Evolutionary conservation across 2,888 invertebrate genomes (phyloP).

Genomic region (Eupithecia subfuscata): DNA sequence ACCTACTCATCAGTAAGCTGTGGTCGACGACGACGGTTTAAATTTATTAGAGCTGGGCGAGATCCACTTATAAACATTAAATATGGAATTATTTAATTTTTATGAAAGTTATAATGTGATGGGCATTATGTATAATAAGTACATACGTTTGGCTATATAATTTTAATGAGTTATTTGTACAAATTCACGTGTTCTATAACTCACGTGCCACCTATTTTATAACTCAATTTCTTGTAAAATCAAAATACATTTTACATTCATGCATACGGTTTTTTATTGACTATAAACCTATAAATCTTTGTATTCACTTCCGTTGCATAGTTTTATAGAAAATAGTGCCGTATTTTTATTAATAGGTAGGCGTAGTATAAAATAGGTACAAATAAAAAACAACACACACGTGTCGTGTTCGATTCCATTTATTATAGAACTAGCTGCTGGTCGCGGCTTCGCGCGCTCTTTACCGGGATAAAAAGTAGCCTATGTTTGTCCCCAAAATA

Average conservation of each 20-base stretch:
- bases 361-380: background rate
- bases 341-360: background rate
- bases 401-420: background rate
- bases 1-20: too few species aligned
- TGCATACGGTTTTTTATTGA: constrained; percentile 34
- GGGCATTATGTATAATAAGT: too few species aligned
- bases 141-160: too few species aligned
- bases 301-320: constrained; percentile 35
- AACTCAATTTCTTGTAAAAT: constrained; percentile 34
- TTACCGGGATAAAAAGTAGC: too few species aligned
- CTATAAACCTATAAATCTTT: constrained; percentile 36
- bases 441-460: too few species aligned
- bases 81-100: too few species aligned
- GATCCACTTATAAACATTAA: too few species aligned
- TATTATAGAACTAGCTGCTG: too few species aligned
- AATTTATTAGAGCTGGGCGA: too few species aligned
- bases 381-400: background rate
- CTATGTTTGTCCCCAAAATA: too few species aligned
- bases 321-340: constrained; percentile 23
- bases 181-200: constrained; percentile 3
- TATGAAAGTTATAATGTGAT: too few species aligned
- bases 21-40: too few species aligned
- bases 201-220: constrained; percentile 30
- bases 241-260: constrained; percentile 37
- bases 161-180: background rate